Percentiles rank a stretch among this genome's conserved stretches.
Evolutionary conservation across 2,113 vertebrate species (phyloP).

Genomic region (Furnarius figulus): DNA sequence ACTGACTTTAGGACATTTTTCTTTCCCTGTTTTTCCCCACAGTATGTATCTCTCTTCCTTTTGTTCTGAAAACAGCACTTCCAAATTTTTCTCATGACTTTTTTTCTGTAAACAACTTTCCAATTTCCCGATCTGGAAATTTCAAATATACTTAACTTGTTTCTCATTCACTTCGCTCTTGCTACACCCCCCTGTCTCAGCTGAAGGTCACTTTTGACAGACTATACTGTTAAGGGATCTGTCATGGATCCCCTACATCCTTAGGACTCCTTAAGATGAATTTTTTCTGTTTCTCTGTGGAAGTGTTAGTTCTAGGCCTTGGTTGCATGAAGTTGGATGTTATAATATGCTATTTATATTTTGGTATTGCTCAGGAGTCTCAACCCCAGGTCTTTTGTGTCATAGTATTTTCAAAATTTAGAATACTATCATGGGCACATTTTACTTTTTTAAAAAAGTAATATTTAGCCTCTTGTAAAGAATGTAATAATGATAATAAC

Average conservation of each 20-base stretch:
- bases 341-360: neutral
- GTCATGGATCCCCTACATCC: neutral
- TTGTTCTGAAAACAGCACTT: neutral
- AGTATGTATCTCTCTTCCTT: neutral
- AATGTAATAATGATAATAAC: neutral
- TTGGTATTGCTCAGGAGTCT: neutral
- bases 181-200: neutral
- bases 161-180: neutral
- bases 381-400: neutral
- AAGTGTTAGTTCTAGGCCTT: neutral
- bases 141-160: neutral
- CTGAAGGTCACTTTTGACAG: neutral
- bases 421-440: neutral
- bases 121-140: neutral
- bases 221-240: neutral
- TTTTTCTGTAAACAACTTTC: neutral
- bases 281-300: neutral
- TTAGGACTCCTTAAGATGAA: neutral
- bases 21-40: neutral
- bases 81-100: neutral
- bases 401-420: neutral
- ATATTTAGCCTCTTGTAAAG: neutral
- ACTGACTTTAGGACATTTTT: neutral
- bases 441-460: neutral
- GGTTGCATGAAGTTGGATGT: neutral